These are phyloP conservation scores for Stegana nigrithorax DNA, from an alignment of 2,888 invertebrate genomes.

Conservation along the genomic window DNA sequence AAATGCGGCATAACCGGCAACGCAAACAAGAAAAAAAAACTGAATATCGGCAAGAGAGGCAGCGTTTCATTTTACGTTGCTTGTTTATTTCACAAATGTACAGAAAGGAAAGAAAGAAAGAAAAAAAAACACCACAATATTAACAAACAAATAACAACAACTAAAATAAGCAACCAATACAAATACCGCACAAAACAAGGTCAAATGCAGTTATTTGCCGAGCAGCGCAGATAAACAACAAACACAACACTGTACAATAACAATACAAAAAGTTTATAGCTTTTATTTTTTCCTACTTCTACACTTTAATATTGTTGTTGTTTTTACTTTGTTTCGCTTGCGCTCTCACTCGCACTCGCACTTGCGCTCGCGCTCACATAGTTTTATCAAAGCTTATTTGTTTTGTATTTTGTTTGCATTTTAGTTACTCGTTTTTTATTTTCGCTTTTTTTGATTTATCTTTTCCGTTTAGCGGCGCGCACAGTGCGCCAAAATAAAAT, in stretches of 20 bases:
- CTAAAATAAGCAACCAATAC: conserved; percentile 49
- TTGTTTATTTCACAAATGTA: conserved; percentile 17
- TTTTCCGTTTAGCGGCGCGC: no score
- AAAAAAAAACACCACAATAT: background rate
- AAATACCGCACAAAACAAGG: conserved; percentile 48
- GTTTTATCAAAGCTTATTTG: conserved; percentile 23
- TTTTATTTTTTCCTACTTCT: conserved; percentile 2
- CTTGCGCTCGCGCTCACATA: background rate
- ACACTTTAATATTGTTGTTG: conserved; percentile 18
- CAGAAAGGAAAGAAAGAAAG: no score
- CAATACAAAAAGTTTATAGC: background rate
- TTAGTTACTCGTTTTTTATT: conserved; percentile 49
- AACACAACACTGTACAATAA: background rate
- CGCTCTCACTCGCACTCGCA: conserved; percentile 20
- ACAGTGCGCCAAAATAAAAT: no score
- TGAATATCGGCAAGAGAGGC: background rate
- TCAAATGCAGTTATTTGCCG: conserved; percentile 62
- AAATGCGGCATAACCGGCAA: conserved; percentile 2
- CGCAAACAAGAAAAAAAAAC: background rate
- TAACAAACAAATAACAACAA: no score
- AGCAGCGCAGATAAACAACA: no score
- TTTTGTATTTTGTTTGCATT: conserved; percentile 32
- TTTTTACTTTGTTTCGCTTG: conserved; percentile 16
- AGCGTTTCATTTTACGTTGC: background rate
- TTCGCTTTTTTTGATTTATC: conserved; percentile 58